Evolutionary conservation across 2,888 invertebrate genomes (phyloP).

Genomic region (Notodonta dromedarius): DNA sequence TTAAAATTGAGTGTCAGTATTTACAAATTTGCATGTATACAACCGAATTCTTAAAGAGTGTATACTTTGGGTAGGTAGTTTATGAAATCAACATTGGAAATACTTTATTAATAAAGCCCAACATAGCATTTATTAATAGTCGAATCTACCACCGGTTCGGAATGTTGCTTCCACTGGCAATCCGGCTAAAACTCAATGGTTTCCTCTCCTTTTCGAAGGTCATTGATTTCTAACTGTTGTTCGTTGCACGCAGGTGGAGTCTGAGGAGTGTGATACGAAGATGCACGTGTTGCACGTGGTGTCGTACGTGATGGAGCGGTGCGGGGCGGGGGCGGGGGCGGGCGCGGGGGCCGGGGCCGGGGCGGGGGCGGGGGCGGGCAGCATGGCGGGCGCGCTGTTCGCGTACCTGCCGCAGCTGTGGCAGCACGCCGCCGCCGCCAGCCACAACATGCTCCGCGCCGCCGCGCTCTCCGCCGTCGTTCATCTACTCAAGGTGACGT

Average conservation of each 20-base stretch:
- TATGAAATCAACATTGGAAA: too few relatives aligned
- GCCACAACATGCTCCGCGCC: slow-evolving; percentile 95
- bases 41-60: too few relatives aligned
- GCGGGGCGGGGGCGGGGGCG: slow-evolving; percentile 92
- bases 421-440: slow-evolving; percentile 93
- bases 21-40: too few relatives aligned
- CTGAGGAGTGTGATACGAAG: slow-evolving; percentile 96
- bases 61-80: too few relatives aligned
- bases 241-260: slow-evolving; percentile 86
- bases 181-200: too few relatives aligned
- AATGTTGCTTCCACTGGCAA: too few relatives aligned
- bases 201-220: too few relatives aligned
- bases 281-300: slow-evolving; percentile 96
- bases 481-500: slow-evolving; percentile 90
- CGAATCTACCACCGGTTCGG: too few relatives aligned
- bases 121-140: too few relatives aligned
- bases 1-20: too few relatives aligned
- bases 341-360: slow-evolving; percentile 85
- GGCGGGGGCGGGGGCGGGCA: slow-evolving; percentile 88
- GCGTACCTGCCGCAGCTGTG: slow-evolving; percentile 94
- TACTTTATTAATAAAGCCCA: too few relatives aligned
- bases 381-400: slow-evolving; percentile 84
- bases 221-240: too few relatives aligned
- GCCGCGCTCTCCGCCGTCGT: slow-evolving; percentile 95
- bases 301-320: slow-evolving; percentile 94